Conservation (phyloP, 2,888 invertebrate species). For the Phengaris alcon region DNA sequence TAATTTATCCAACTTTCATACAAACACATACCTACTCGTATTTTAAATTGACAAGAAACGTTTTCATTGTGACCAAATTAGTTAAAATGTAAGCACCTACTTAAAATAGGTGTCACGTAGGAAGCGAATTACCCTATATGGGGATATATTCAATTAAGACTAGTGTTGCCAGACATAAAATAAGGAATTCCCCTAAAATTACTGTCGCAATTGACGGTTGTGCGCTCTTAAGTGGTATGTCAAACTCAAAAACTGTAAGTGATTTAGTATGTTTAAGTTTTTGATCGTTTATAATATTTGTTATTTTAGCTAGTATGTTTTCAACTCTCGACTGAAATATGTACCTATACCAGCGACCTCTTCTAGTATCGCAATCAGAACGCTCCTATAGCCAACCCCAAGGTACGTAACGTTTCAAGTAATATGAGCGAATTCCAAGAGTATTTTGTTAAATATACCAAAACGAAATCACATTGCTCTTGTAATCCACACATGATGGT, state of each 20-base stretch:
- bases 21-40: neutral
- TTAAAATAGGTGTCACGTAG: conserved; percentile 19
- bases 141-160: neutral
- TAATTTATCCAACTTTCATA: neutral
- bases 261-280: no score
- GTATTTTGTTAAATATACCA: no score
- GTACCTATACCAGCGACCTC: no score
- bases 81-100: neutral
- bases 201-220: neutral
- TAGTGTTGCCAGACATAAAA: neutral
- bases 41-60: neutral
- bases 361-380: no score
- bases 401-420: no score
- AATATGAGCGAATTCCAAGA: no score
- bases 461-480: no score
- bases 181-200: neutral
- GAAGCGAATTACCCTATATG: conserved; percentile 9
- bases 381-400: no score
- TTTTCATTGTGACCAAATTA: conserved; percentile 1
- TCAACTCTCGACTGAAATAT: no score
- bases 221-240: neutral
- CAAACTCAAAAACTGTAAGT: no score
- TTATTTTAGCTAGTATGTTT: no score
- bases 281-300: no score
- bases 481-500: neutral